Conservation (phyloP, 2,113 vertebrate genomes). For the Nettapus auritus region DNA sequence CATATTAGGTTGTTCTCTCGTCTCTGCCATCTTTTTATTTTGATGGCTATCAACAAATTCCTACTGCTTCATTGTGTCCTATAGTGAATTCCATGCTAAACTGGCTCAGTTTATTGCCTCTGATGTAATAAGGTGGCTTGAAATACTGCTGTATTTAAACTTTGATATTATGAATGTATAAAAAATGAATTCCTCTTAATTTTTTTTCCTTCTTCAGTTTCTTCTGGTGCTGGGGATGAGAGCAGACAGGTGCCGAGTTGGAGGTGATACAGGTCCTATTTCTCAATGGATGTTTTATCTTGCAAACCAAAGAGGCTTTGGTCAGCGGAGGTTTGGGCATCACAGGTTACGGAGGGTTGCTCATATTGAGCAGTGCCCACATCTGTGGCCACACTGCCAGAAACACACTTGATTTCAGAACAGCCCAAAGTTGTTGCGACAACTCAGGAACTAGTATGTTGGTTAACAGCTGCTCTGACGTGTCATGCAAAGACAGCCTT, state of each 20-base stretch:
- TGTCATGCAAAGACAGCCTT: neutral
- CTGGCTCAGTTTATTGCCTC: neutral
- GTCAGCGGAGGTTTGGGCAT: neutral
- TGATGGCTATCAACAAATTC: neutral
- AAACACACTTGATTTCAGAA: neutral
- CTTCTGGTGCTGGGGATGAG: neutral
- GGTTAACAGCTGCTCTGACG: neutral
- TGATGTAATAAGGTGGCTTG: neutral
- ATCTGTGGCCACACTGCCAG: neutral
- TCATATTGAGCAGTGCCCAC: neutral
- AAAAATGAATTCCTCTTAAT: neutral
- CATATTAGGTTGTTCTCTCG: neutral
- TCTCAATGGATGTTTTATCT: neutral
- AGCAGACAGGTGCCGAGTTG: neutral
- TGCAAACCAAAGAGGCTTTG: neutral
- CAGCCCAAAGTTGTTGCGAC: neutral
- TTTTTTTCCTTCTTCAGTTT: neutral
- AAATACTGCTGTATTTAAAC: neutral
- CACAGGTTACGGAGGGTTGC: neutral
- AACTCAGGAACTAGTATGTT: neutral
- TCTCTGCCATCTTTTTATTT: neutral
- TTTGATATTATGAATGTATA: neutral
- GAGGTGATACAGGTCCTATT: neutral
- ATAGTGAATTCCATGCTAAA: neutral
- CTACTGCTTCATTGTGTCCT: neutral